A percentile compares a stretch with the other conserved stretches of the same genome.
These are phyloP conservation scores for Panurus biarmicus DNA, from an alignment of 2,113 vertebrate genomes.

Conservation along the genomic window DNA sequence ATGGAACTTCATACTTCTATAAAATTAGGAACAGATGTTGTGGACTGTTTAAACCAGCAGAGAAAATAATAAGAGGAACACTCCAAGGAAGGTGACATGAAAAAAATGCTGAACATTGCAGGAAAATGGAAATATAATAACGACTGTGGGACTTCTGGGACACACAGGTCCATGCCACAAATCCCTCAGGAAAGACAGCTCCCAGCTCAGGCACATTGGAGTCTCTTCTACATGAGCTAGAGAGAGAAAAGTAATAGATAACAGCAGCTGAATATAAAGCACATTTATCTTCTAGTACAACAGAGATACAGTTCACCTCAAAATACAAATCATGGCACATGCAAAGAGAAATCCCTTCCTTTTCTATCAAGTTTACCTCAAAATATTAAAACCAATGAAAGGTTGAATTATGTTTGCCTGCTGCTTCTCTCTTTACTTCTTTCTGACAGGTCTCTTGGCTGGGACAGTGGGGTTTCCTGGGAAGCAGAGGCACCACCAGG, in stretches of 20 bases:
- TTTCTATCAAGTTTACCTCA: background rate
- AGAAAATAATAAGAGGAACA: constrained; percentile 47
- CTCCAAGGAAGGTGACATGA: constrained; percentile 26
- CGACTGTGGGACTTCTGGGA: background rate
- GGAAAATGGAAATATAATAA: background rate
- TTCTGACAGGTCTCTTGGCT: background rate
- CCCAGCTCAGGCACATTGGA: background rate
- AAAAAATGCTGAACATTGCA: background rate
- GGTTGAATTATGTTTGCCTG: background rate
- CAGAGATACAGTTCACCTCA: background rate
- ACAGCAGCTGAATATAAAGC: background rate
- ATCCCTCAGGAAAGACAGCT: background rate
- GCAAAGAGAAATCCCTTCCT: background rate
- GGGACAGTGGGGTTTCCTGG: background rate
- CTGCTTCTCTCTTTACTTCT: background rate
- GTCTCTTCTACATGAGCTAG: background rate
- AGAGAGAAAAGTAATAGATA: background rate
- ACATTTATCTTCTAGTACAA: background rate
- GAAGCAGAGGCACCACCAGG: fast-evolving
- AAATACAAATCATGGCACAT: background rate
- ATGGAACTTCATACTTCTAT: constrained; percentile 53
- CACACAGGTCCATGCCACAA: background rate
- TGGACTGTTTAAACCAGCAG: constrained; percentile 33
- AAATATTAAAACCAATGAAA: background rate
- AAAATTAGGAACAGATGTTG: constrained; percentile 66